A percentile compares a stretch with the other conserved stretches of the same genome.
Conservation (phyloP, 2,797 vertebrate genomes). For the Microctenopoma lineatum region DNA sequence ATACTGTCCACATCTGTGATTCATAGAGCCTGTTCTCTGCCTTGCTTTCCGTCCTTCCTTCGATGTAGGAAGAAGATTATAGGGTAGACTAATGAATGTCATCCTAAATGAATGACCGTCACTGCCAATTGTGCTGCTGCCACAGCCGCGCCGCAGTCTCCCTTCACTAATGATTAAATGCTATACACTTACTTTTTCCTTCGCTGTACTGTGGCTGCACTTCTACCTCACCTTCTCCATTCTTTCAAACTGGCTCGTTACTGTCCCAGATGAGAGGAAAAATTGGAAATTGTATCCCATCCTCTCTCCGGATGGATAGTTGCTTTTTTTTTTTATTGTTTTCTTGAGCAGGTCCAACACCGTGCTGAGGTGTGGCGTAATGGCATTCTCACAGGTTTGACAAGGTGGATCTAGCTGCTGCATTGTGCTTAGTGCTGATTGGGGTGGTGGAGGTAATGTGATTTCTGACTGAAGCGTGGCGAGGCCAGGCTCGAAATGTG, state of each 20-base stretch:
- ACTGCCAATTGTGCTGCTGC: constrained; percentile 50
- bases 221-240: constrained; percentile 30
- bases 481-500: constrained; percentile 48
- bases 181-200: constrained; percentile 36
- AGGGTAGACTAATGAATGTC: constrained; percentile 69
- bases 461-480: constrained; percentile 63
- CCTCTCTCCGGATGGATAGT: constrained; percentile 38
- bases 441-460: constrained; percentile 56
- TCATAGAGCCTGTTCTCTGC: constrained; percentile 48
- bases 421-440: constrained; percentile 50
- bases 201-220: constrained; percentile 18
- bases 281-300: constrained; percentile 42
- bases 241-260: constrained; percentile 62
- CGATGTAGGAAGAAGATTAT: constrained; percentile 60
- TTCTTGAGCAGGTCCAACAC: constrained; percentile 39
- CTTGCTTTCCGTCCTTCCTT: constrained; percentile 51
- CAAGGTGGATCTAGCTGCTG: constrained; percentile 52
- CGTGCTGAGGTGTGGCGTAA: constrained; percentile 29
- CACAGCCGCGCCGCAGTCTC: constrained; percentile 26
- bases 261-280: constrained; percentile 55
- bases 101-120: constrained; percentile 63
- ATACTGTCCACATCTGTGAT: constrained; percentile 60
- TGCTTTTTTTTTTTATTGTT: constrained; percentile 48
- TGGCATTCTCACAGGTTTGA: constrained; percentile 58
- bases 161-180: constrained; percentile 65